phyloP scores from a whole-genome alignment of 2,113 vertebrate species.

The Nothocercus julius region DNA sequence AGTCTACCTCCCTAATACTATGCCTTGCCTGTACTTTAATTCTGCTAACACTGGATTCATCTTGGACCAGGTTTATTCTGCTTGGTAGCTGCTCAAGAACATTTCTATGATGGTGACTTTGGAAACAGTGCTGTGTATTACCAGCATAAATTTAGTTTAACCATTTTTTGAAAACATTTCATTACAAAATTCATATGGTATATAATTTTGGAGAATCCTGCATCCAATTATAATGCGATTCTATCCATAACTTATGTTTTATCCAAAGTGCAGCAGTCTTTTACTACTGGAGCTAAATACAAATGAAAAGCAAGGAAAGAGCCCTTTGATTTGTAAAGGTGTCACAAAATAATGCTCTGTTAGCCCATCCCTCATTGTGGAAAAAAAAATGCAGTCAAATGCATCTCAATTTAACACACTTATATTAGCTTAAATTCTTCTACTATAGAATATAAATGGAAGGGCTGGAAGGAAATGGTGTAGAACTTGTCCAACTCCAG shows the following conservation, averaged over 20 bases:
- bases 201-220: not conserved
- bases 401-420: not conserved
- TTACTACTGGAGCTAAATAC: conserved; percentile 18
- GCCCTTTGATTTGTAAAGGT: conserved; percentile 53
- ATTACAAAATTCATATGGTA: not conserved
- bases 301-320: conserved; percentile 56
- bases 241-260: conserved; percentile 52
- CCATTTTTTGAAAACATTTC: not conserved
- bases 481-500: not conserved
- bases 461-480: conserved; percentile 2
- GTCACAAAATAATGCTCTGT: conserved; percentile 38
- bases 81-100: not conserved
- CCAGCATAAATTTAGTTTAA: not conserved
- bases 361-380: conserved; percentile 44
- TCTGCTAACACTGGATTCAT: not conserved
- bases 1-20: not conserved
- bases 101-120: not conserved
- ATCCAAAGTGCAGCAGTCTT: not conserved
- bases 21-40: not conserved
- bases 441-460: not conserved
- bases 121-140: not conserved
- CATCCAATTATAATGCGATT: not conserved
- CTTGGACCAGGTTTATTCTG: not conserved
- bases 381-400: conserved; percentile 18
- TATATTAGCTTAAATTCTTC: not conserved